Conservation (phyloP, 2,113 vertebrate genomes). For the Cryptoleucopteryx plumbea region DNA sequence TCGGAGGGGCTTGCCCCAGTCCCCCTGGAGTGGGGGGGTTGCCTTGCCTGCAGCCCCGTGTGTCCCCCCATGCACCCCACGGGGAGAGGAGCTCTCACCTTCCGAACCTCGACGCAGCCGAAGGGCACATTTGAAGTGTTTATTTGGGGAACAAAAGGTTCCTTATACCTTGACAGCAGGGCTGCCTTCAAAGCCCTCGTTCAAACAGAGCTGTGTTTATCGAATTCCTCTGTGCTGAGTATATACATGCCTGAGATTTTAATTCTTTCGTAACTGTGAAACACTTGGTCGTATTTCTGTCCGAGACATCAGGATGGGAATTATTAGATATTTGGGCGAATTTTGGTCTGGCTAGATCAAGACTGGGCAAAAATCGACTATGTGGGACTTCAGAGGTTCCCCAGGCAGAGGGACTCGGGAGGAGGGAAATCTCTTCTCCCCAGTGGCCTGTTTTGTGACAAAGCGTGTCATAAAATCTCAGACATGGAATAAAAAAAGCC, state of each 20-base stretch:
- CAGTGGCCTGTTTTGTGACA: conserved; percentile 53
- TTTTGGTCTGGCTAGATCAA: neutral
- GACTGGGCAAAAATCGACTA: neutral
- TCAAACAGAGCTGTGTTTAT: conserved; percentile 49
- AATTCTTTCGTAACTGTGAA: conserved; percentile 20
- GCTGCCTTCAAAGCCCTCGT: conserved; percentile 29
- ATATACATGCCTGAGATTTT: conserved; percentile 25
- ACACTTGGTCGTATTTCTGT: neutral
- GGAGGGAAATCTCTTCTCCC: conserved; percentile 36
- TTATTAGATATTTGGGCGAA: neutral
- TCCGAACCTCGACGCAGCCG: neutral
- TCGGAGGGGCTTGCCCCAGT: neutral
- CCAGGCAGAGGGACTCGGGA: neutral
- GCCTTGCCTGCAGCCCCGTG: neutral
- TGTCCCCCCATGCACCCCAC: accelerated
- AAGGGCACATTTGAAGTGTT: neutral
- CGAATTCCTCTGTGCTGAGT: conserved; percentile 21
- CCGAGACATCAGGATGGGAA: neutral
- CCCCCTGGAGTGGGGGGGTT: neutral
- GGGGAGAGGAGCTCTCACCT: neutral
- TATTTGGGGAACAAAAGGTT: conserved; percentile 10
- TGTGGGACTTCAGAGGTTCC: neutral
- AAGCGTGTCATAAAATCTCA: conserved; percentile 58
- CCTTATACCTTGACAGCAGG: neutral
- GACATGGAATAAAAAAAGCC: conserved; percentile 46